Base-by-base conservation (phyloP, 2,113 vertebrate genomes). In the Mesitornis unicolor region DNA sequence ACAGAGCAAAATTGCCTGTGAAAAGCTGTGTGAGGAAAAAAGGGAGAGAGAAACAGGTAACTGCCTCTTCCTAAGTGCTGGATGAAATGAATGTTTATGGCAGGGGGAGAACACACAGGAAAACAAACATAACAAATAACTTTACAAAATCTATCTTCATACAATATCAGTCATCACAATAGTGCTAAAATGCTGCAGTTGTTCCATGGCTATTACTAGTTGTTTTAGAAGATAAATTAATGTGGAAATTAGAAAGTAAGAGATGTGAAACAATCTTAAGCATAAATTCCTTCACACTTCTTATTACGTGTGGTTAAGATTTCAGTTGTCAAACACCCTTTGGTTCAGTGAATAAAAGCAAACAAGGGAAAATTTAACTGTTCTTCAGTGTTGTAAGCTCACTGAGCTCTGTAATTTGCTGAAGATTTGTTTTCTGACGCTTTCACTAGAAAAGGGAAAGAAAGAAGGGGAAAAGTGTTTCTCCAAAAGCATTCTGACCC, bases 341-440 rank as follows among this genome's bases (percentile, higher is more conserved):
- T 95, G 73, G 9, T 54, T 92, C 69, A 80, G 42, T 81, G 75
- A 97, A 84, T 83, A 94, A 95, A 97, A 89, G 43, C 31, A 84
- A 95, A 89, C 69, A 87, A 84, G 91, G 31, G 61, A 43, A 95
- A 95, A 92, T 83, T 75, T 95, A 95, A 94, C 87, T 89, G 81
- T 92, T 95, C 73, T 86, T 86, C 33, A 45, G 22, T 84, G 48
- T 42, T 96, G 35, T 33, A 85, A 97, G 87, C 86, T 79, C 79
- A 96, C 82, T 95, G 97, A 97, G 93, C 74, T 95, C 86, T 94
- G 60, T 95, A 96, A 98, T 97, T 96, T 97, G 74, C 64, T 92
- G 79, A 96, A 79, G 51, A 95, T 96, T 95, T 97, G 63, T 95
- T 97, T 97, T 51, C 79, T 84, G 90, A 93, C 50, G 82, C 60